Evolutionary conservation across 2,888 invertebrate species (phyloP).

Genomic region (Alviniconcha strummeri): DNA sequence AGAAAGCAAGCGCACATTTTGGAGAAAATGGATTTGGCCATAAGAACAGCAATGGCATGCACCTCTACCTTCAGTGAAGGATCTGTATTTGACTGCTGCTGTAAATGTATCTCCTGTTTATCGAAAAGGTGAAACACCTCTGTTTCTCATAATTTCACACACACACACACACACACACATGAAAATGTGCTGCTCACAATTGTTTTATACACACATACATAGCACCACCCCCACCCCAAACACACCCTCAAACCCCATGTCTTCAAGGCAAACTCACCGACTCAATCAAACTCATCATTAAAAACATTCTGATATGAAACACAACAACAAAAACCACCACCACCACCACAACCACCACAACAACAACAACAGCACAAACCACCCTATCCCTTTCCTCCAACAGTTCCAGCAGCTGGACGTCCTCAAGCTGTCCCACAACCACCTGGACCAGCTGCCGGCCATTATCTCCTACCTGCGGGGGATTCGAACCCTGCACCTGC

Average conservation of each 20-base stretch:
- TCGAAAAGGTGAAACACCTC: no score
- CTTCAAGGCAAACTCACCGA: background rate
- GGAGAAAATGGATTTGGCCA: no score
- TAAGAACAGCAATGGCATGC: no score
- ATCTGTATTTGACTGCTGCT: no score
- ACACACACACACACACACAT: no score
- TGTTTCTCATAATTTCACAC: no score
- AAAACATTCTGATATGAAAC: background rate
- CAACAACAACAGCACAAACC: background rate
- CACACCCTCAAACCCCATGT: background rate
- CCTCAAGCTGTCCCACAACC: conserved; percentile 62
- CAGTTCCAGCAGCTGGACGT: conserved; percentile 61
- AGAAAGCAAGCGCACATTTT: no score
- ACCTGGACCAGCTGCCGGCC: conserved; percentile 59
- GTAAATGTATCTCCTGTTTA: no score
- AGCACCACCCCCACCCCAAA: background rate
- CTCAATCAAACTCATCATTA: background rate
- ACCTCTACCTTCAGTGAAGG: no score
- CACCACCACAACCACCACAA: background rate
- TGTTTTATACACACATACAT: background rate
- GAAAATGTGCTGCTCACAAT: no score
- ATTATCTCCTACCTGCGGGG: conserved; percentile 60
- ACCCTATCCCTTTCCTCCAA: conserved; percentile 46
- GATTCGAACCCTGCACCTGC: conserved; percentile 58
- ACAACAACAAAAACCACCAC: background rate